phyloP scores from a whole-genome alignment of 2,888 invertebrate species.

The Agrilus mali region DNA sequence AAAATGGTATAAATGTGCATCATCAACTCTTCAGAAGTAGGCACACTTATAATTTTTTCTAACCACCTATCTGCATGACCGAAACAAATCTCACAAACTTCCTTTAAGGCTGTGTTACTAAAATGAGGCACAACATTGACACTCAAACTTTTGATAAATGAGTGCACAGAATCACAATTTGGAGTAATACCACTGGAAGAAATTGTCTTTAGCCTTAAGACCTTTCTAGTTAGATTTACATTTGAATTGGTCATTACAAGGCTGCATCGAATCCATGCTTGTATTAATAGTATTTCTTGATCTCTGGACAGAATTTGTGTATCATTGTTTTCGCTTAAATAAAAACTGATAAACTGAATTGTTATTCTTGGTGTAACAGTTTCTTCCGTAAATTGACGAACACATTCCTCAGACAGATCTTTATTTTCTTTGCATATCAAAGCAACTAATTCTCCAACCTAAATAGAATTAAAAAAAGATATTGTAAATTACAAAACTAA shows the following conservation, averaged over 20 bases:
- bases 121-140: constrained; percentile 13
- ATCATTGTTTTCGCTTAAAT: constrained; percentile 20
- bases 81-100: constrained; percentile 26
- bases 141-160: constrained; percentile 23
- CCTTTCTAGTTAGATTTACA: constrained; percentile 18
- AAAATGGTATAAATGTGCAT: constrained; percentile 25
- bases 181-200: constrained; percentile 10
- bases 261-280: constrained; percentile 27
- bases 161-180: constrained; percentile 20
- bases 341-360: constrained; percentile 19
- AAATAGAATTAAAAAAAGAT: neutral
- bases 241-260: constrained; percentile 19
- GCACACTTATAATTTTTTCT: constrained; percentile 18
- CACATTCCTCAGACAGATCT: constrained; percentile 16
- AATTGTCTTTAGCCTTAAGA: constrained; percentile 21
- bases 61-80: constrained; percentile 23
- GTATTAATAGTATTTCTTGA: constrained; percentile 23
- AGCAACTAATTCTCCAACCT: constrained; percentile 26
- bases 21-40: constrained; percentile 22
- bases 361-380: constrained; percentile 20
- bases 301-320: constrained; percentile 16
- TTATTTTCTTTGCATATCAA: constrained; percentile 19
- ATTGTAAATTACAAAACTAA: neutral
- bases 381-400: constrained; percentile 21
- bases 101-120: constrained; percentile 11